Percentiles rank a stretch among this genome's conserved stretches.
Evolutionary conservation across 2,113 vertebrate species (phyloP).

Genomic region (Lontra canadensis): DNA sequence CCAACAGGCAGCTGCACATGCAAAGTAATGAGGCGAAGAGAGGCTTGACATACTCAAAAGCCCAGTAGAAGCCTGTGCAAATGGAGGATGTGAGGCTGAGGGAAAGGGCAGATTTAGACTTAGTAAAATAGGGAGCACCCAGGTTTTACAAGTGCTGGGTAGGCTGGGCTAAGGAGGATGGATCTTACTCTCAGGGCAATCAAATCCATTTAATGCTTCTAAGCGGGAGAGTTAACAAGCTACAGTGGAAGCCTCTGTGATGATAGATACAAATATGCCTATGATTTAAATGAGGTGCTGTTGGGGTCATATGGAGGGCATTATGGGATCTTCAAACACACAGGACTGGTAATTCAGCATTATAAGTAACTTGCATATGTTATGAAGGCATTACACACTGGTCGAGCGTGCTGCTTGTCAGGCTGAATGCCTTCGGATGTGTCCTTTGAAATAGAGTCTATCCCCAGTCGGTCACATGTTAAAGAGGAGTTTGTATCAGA

Average conservation of each 20-base stretch:
- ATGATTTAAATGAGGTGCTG: background rate
- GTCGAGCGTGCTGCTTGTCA: background rate
- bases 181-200: background rate
- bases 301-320: background rate
- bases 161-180: background rate
- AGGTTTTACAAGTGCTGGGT: background rate
- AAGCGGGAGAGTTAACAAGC: background rate
- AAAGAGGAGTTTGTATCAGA: background rate
- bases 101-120: background rate
- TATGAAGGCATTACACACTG: background rate
- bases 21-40: background rate
- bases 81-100: background rate
- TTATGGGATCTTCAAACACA: background rate
- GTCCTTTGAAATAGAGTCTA: background rate
- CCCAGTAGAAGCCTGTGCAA: background rate
- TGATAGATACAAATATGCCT: background rate
- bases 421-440: background rate
- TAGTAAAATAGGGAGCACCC: background rate
- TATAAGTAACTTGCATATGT: background rate
- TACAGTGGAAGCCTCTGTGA: background rate
- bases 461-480: background rate
- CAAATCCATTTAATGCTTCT: background rate
- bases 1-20: fast-evolving
- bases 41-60: fast-evolving
- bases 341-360: background rate